Percentiles rank a stretch among this genome's conserved stretches.
phyloP scores from a whole-genome alignment of 2,113 vertebrate genomes.

The human (Homo sapiens) region DNA sequence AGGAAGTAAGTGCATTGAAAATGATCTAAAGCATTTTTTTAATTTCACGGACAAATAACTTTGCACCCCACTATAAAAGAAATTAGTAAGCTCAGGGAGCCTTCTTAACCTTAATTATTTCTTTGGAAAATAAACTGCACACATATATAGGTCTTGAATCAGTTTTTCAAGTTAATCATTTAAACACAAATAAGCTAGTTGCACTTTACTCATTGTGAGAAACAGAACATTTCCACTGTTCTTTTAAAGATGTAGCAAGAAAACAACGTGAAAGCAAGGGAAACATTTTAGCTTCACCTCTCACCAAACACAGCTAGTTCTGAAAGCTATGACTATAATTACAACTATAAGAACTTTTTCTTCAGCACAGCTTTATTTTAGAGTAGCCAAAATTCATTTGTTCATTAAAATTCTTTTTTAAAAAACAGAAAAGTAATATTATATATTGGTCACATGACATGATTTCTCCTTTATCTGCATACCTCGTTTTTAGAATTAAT shows the following conservation, averaged over 20 bases:
- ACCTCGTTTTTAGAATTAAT: neutral
- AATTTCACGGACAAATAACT: constrained; percentile 13
- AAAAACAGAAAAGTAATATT: neutral
- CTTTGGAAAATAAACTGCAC: neutral
- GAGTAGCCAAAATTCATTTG: neutral
- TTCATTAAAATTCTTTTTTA: neutral
- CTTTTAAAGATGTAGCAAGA: neutral
- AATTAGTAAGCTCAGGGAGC: neutral
- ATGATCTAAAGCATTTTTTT: neutral
- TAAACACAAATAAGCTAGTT: neutral
- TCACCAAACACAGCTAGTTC: neutral
- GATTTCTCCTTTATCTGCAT: neutral
- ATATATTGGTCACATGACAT: neutral
- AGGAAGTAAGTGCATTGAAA: neutral
- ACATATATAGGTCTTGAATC: neutral
- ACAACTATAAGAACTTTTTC: neutral
- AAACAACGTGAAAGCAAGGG: neutral
- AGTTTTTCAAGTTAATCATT: neutral
- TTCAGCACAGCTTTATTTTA: neutral
- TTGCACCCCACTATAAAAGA: neutral
- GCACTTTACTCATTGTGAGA: neutral
- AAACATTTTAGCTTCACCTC: neutral
- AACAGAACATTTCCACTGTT: neutral
- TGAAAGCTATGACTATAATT: neutral
- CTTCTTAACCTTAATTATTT: neutral